Conservation (phyloP, 2,113 vertebrate genomes). For the Ranitomeya imitator region DNA sequence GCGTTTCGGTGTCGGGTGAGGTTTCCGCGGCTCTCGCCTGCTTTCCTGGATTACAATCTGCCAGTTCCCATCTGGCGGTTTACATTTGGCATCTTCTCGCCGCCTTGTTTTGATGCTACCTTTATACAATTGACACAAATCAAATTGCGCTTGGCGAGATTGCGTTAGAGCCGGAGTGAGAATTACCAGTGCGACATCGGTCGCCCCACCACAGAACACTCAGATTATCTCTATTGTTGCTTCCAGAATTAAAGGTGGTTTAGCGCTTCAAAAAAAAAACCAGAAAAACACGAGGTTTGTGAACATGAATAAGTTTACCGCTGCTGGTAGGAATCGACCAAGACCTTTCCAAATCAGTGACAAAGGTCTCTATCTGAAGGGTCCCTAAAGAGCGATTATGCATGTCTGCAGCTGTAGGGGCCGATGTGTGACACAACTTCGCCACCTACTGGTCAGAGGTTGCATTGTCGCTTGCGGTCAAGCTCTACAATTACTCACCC, state of each 20-base stretch:
- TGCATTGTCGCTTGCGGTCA: not conserved
- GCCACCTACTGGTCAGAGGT: constrained; percentile 24
- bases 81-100: not conserved
- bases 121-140: not conserved
- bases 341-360: constrained; percentile 16
- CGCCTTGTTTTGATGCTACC: not conserved
- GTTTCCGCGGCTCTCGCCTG: not conserved
- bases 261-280: not conserved
- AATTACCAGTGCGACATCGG: not conserved
- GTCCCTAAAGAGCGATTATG: not conserved
- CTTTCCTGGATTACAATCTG: not conserved
- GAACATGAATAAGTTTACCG: not conserved
- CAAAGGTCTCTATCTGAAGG: not conserved
- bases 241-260: not conserved
- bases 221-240: not conserved
- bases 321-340: not conserved
- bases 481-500: not conserved
- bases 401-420: not conserved
- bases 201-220: not conserved
- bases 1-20: no score
- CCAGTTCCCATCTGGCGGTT: not conserved
- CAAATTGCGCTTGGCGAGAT: not conserved
- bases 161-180: not conserved
- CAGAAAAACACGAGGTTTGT: not conserved
- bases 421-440: not conserved